These are phyloP conservation scores for Lycia hirtaria DNA, from an alignment of 2,888 invertebrate genomes.

Conservation along the genomic window DNA sequence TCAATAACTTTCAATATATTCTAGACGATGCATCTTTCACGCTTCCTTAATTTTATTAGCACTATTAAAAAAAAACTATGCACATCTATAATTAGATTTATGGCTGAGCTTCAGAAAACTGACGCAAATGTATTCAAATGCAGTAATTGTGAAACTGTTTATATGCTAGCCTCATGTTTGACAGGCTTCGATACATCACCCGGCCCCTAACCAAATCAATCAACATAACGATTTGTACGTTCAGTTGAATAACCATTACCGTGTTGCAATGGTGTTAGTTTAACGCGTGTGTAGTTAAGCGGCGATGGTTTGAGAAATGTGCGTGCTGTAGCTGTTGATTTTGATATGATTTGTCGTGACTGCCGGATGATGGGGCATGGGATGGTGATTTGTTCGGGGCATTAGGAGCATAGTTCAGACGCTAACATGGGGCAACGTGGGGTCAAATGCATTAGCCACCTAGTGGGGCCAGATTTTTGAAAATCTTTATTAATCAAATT, in stretches of 20 bases:
- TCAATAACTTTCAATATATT: slow-evolving; percentile 60
- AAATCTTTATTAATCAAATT: slow-evolving; percentile 76
- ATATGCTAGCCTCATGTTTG: slow-evolving; percentile 69
- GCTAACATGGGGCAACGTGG: slow-evolving; percentile 75
- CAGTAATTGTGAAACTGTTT: slow-evolving; percentile 78
- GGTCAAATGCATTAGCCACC: slow-evolving; percentile 84
- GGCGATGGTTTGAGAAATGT: slow-evolving; percentile 65
- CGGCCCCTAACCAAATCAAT: slow-evolving; percentile 51
- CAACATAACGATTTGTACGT: slow-evolving; percentile 47
- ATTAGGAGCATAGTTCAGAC: slow-evolving; percentile 80
- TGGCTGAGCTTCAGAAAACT: slow-evolving; percentile 66
- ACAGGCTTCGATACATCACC: slow-evolving; percentile 74
- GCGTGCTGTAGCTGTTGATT: slow-evolving; percentile 68
- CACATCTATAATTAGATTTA: slow-evolving; percentile 69
- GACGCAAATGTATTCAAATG: slow-evolving; percentile 80
- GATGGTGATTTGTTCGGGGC: slow-evolving; percentile 78
- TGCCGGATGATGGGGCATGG: slow-evolving; percentile 76
- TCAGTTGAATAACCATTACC: slow-evolving; percentile 46
- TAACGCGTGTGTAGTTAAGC: slow-evolving; percentile 44
- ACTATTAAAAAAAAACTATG: slow-evolving; percentile 68
- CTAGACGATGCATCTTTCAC: slow-evolving; percentile 50
- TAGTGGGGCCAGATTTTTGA: slow-evolving; percentile 71
- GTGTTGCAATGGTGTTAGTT: slow-evolving; percentile 40
- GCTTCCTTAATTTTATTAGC: slow-evolving; percentile 59
- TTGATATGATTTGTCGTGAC: slow-evolving; percentile 82